Evolutionary conservation across 1,140 invertebrate genomes (phyloP).

Genomic region (Papilio polyxenes): DNA sequence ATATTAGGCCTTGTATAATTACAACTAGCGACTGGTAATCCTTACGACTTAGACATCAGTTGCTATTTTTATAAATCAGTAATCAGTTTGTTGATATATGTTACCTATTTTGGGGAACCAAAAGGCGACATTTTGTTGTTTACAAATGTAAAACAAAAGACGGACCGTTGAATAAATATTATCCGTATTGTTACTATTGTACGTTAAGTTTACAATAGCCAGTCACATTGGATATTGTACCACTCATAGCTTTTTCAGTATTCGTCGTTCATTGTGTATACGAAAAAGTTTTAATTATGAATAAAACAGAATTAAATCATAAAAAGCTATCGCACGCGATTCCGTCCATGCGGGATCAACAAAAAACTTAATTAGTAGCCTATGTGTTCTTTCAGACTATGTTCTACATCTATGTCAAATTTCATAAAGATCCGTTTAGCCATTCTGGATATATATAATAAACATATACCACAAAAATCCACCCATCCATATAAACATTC

Average conservation of each 20-base stretch:
- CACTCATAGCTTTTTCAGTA: background rate
- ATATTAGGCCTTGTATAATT: no score
- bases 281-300: background rate
- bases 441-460: no score
- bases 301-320: no score
- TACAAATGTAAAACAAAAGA: background rate
- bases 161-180: background rate
- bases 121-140: background rate
- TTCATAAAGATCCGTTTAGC: no score
- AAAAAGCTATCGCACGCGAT: no score
- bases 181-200: background rate
- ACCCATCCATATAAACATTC: no score
- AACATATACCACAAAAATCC: no score
- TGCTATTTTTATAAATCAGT: background rate
- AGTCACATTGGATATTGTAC: background rate
- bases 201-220: background rate
- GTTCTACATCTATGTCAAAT: no score
- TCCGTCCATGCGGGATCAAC: no score
- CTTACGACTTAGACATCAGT: background rate
- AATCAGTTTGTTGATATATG: background rate
- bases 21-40: no score
- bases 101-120: background rate
- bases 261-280: background rate
- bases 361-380: no score
- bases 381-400: no score